These are phyloP conservation scores for Ennomos erosarius DNA, from an alignment of 2,888 invertebrate species.

Conservation along the genomic window DNA sequence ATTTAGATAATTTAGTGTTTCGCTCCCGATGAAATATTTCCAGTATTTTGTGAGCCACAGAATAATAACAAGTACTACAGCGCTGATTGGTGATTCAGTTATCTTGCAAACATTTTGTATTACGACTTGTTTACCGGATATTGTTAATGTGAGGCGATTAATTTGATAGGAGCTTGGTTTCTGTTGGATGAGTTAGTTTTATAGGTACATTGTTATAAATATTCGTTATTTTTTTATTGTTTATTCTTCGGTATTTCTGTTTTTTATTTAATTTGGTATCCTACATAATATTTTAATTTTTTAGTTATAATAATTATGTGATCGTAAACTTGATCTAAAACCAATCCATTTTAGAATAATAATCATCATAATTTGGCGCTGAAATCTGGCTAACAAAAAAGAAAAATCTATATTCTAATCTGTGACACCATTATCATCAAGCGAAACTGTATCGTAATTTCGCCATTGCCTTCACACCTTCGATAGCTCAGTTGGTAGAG, in stretches of 20 bases:
- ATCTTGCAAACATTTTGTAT: constrained; percentile 65
- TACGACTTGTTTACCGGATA: constrained; percentile 40
- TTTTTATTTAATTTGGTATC: no score
- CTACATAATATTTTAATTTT: no score
- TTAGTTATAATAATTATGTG: no score
- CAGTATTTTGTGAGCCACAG: constrained; percentile 43
- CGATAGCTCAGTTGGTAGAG: constrained; percentile 86
- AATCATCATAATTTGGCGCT: no score
- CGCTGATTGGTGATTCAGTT: constrained; percentile 70
- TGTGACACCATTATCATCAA: no score
- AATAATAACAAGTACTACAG: neutral
- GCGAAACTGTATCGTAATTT: constrained; percentile 17
- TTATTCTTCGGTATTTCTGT: no score
- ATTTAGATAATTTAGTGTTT: constrained; percentile 83
- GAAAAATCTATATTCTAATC: no score
- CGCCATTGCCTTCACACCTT: constrained; percentile 54
- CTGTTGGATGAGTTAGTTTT: neutral
- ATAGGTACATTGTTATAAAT: neutral
- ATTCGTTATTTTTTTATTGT: no score
- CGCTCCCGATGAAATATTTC: constrained; percentile 73
- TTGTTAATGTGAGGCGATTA: constrained; percentile 20
- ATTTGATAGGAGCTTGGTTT: neutral
- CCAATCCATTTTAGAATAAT: no score
- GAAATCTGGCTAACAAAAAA: no score
- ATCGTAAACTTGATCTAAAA: no score